Percentiles rank a stretch among this genome's conserved stretches.
Conservation (phyloP, 2,888 invertebrate genomes). For the Hydroisotoma schaefferi region DNA sequence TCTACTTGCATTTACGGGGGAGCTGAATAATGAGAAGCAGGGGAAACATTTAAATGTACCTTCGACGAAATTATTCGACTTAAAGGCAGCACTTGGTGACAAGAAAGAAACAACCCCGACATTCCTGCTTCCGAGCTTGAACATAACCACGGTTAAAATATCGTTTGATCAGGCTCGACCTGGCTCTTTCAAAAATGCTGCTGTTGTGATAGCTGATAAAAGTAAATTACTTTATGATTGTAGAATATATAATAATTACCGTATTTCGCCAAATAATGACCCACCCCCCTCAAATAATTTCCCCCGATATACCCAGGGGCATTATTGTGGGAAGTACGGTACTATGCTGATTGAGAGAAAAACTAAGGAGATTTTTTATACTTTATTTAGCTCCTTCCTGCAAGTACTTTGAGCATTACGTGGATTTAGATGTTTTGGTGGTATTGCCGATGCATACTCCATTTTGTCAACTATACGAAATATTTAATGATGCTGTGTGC, state of each 20-base stretch:
- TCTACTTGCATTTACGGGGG: background rate
- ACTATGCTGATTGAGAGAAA: too few relatives aligned
- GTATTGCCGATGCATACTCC: constrained; percentile 31
- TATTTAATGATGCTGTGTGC: constrained; percentile 41
- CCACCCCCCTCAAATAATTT: too few relatives aligned
- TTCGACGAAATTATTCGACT: constrained; percentile 20
- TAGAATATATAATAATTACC: too few relatives aligned
- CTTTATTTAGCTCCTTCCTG: constrained; percentile 39
- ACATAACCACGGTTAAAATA: constrained; percentile 34
- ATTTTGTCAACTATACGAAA: constrained; percentile 31
- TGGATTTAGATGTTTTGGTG: constrained; percentile 41
- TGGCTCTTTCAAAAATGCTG: constrained; percentile 29
- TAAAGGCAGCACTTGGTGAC: constrained; percentile 13
- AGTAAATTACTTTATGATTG: constrained; percentile 34
- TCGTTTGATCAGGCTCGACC: constrained; percentile 43
- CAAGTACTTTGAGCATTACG: constrained; percentile 46
- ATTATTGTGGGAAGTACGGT: too few relatives aligned
- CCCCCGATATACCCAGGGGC: too few relatives aligned
- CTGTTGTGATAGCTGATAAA: constrained; percentile 37
- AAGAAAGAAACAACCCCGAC: constrained; percentile 12
- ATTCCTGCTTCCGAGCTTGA: constrained; percentile 37
- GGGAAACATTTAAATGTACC: background rate
- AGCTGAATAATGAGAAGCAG: background rate
- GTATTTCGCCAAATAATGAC: too few relatives aligned
- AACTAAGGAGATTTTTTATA: constrained; percentile 1